Base-by-base conservation (phyloP, 1,140 invertebrate genomes). In the Macrotrachela quadricornifera region DNA sequence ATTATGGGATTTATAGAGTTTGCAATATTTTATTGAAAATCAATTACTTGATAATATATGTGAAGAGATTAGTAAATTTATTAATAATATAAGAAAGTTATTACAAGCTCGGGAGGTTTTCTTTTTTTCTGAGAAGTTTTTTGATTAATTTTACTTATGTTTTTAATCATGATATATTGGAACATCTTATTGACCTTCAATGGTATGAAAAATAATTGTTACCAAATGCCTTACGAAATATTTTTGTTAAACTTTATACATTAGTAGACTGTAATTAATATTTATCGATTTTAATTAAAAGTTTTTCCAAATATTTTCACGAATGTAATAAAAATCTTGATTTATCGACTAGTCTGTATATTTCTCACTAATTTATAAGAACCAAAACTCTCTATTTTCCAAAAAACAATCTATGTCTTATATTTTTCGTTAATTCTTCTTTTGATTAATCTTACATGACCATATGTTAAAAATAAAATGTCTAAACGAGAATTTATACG, bases 391-490 rank as follows among this genome's bases (percentile, higher is more conserved):
- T 49, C 55, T 57, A 8, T 42, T 55, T 50, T 66, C 68, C 42
- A 64, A 72, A 73, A 75, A 60, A 63, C 67, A 13, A 68, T 75
- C 11, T 75, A 73, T 59, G 64, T 75, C 42, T 58, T 75, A 21
- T 75, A 72, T 54, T 75, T 71, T 63, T 74, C 73, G 1, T 60
- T 75, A 50, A 74, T 75, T 50, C 66, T 75, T 64, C 57, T 75
- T 47, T 75, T 72, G 2, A 73, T 74, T 8, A 74, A 75, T 57
- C 62, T 75, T 12, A 61, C 62, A 44, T 72, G 69, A 59, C 73
- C 74, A 46, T 70, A 73, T 54, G 68, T 75, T 30, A 75, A 74
- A 57, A 75, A 75, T 63, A 75, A 75, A 61, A 75, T 75, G 74
- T 75, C 74, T 6, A 75, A 75, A 58, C 58, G 74, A 47, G 74